These are phyloP conservation scores for Diprion similis DNA, from an alignment of 1,140 invertebrate species.

Conservation along the genomic window DNA sequence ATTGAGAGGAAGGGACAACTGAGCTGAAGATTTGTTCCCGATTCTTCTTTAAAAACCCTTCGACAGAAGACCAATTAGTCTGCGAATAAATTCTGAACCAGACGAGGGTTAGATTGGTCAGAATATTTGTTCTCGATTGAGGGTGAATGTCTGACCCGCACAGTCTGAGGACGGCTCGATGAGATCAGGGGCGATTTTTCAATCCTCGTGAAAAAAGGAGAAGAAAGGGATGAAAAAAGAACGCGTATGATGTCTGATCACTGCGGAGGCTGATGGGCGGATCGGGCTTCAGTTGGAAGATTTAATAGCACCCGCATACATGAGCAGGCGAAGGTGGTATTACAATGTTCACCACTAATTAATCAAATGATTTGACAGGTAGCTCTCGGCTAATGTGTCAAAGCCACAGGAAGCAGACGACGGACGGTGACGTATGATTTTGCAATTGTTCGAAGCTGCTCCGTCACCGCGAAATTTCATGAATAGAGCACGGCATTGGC, in stretches of 20 bases:
- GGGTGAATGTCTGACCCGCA: too few species aligned
- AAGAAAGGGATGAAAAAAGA: not conserved
- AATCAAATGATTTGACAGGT: slow-evolving; percentile 1
- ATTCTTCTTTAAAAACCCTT: too few species aligned
- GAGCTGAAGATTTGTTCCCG: too few species aligned
- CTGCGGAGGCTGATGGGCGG: slow-evolving; percentile 3
- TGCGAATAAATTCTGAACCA: too few species aligned
- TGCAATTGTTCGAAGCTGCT: not conserved
- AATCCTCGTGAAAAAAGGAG: slow-evolving; percentile 16
- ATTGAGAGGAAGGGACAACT: too few species aligned
- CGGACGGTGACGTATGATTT: not conserved
- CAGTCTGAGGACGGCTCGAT: slow-evolving; percentile 30
- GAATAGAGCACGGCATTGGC: too few species aligned
- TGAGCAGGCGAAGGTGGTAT: not conserved
- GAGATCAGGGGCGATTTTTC: slow-evolving; percentile 41
- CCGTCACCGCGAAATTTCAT: too few species aligned
- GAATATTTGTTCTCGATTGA: too few species aligned
- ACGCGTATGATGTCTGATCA: too few species aligned
- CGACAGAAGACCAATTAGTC: too few species aligned
- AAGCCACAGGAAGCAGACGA: not conserved
- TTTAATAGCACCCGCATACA: not conserved
- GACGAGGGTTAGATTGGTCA: too few species aligned
- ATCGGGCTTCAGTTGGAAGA: slow-evolving; percentile 21
- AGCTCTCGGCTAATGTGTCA: not conserved
- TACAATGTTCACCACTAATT: not conserved